Evolutionary conservation across 2,888 invertebrate genomes (phyloP), one percentile per base, ranked within the genome.

Genomic region (Perdita meconis): DNA sequence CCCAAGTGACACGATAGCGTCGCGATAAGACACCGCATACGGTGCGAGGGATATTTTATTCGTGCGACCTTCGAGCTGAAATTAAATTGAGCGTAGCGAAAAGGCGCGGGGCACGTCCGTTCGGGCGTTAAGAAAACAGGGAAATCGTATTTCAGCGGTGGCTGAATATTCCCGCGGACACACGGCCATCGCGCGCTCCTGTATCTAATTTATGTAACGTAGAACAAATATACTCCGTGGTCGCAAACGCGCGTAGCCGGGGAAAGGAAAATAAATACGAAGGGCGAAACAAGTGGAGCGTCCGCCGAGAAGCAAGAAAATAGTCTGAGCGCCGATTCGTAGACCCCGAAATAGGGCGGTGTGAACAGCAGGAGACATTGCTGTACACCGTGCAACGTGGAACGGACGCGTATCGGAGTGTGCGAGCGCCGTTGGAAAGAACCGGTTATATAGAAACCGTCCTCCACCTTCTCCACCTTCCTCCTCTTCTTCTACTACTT

Each of bases 401-500:
- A 50, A 22, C 51, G 67, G 55, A 70, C 70, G 74, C 65, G 70
- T 76, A 80, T 84, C 60, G 72, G 65, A 76, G 83, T 86, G 75
- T 81, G 85, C 75, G 81, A 81, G 65, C 75, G 74, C 65, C 69
- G 78, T 78, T 76, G 81, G 83, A 82, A 86, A 87, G 86, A 87
- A 89, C 89, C 87, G 87, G 89, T 89, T 87, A 83, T 87, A 86
- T 88, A 89, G 88, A 82, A 88, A 89, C 85, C 86, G 78, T 81
- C 82, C 85, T 74, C 74, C 76, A 78, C 78, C 82, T 86, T 78
- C 71, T 59, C 30, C 75, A 30, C 22, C 76, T 68, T 60, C 68
- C 38, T 50, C 73, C 13, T 42, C 71, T 55, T 65, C 63, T 44
- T 63, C 67, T 53, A 51, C 65, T 30, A 22, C 71, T 53, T 60